A percentile compares a stretch with the other conserved stretches of the same genome.
Conservation (phyloP, 1,140 invertebrate genomes). For the Zaprionus lachaisei region DNA sequence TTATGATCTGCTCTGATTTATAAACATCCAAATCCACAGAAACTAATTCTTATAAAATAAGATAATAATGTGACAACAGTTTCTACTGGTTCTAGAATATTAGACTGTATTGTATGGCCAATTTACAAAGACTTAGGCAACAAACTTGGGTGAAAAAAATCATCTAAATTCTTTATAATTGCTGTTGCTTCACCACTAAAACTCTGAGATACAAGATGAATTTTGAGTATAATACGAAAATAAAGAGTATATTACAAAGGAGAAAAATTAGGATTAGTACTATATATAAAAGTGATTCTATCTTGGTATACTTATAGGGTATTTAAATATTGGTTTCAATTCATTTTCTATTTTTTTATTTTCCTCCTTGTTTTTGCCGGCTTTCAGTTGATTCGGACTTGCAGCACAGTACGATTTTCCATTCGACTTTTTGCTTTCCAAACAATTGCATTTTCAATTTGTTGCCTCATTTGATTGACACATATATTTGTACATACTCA, state of each 20-base stretch:
- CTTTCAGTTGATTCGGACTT: constrained; percentile 15
- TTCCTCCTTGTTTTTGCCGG: constrained; percentile 3
- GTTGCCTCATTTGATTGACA: constrained; percentile 47
- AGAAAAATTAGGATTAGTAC: too few relatives aligned
- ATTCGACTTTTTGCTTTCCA: constrained; percentile 14
- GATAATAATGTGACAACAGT: not conserved
- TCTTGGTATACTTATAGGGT: not conserved
- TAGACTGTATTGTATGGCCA: not conserved
- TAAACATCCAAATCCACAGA: not conserved
- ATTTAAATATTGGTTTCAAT: not conserved
- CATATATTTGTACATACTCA: constrained; percentile 11
- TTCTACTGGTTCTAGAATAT: not conserved
- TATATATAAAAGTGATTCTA: too few relatives aligned
- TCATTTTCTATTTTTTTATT: not conserved
- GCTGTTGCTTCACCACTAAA: too few relatives aligned
- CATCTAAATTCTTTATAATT: too few relatives aligned
- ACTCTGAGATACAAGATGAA: too few relatives aligned
- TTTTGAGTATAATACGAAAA: too few relatives aligned
- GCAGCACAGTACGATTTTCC: constrained; percentile 15
- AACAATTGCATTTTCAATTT: constrained; percentile 19
- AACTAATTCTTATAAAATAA: not conserved
- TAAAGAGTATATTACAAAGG: too few relatives aligned
- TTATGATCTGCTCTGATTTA: not conserved
- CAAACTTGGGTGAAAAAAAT: not conserved
- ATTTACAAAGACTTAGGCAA: constrained; percentile 7